Evolutionary conservation across 2,888 invertebrate species (phyloP), one percentile per base, ranked within the genome.

Genomic region (Linnaemya vulpina): DNA sequence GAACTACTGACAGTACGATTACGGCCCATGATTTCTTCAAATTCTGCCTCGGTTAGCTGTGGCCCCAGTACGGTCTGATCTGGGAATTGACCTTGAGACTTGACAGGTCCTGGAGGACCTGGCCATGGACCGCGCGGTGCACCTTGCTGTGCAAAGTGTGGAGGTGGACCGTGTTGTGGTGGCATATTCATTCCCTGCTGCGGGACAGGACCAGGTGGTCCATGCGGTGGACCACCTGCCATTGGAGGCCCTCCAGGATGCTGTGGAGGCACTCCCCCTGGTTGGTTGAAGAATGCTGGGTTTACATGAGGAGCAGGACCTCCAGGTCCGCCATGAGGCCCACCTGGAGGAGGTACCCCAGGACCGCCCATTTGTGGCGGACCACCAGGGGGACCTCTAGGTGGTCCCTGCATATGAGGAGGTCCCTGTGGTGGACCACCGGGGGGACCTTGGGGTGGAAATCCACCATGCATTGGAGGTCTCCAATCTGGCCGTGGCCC

Each of bases 1-100:
- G 98, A 98, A 88, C 98, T 98, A 49, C 98, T 98, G 0, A 99
- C 99, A 10, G 99, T 99, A 88, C 99, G 95, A 93, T 99, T 99
- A 87, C 99, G 95, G 79, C 96, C 95, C 97, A 99, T 98, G 77
- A 98, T 97, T 92, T 99, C 99, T 92, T 99, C 99, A 93, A 99
- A 99, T 93, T 99, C 99, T 49, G 96, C 97, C 93, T 99, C 99
- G 87, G 96, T 95, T 87, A 98, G 94, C 85, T 94, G 94, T 0
- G 95, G 95, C 9, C 91, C 90, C 84, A 94, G 93, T 74, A 94
- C 94, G 60, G 89, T 87, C 53, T 91, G 92, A 63, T 92, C 92
- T 2, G 92, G 90, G 87, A 92, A 92, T 13, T 90, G 89, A 11
- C 91, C 92, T 51, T 90, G 91, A 13, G 91, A 91, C 87, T 93